Evolutionary conservation across 2,113 vertebrate species (phyloP).

Genomic region (Psittacula cyanocephala): DNA sequence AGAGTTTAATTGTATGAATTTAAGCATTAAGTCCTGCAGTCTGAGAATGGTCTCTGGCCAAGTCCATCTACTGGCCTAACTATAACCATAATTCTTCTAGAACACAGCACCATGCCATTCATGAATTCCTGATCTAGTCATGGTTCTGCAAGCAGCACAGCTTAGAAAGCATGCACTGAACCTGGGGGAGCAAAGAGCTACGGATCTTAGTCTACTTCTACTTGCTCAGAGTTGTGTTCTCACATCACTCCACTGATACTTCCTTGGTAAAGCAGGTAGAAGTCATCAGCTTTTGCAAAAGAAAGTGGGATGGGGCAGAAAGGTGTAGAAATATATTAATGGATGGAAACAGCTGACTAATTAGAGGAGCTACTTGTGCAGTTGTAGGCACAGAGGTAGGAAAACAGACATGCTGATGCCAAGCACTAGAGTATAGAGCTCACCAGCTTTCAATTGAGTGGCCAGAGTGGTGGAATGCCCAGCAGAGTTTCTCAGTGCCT

Average conservation of each 20-base stretch:
- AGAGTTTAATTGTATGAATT: background rate
- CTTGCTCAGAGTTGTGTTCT: background rate
- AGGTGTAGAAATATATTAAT: background rate
- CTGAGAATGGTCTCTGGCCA: background rate
- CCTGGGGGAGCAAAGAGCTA: background rate
- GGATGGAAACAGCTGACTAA: background rate
- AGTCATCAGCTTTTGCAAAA: background rate
- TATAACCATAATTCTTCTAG: background rate
- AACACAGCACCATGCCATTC: background rate
- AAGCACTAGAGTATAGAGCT: background rate
- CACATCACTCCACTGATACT: background rate
- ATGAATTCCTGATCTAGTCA: background rate
- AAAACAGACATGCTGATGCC: background rate
- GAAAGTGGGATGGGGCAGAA: background rate
- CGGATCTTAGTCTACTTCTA: background rate
- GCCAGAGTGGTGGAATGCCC: background rate
- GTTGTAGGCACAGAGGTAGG: background rate
- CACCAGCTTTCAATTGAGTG: background rate
- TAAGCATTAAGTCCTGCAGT: background rate
- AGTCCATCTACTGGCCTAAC: background rate
- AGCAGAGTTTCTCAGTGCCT: background rate
- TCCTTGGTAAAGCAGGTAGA: background rate
- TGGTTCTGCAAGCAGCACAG: background rate
- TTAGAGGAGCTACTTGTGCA: background rate
- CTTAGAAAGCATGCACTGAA: background rate